Conservation (phyloP, 2,797 vertebrate genomes). For the Botia almorhae region DNA sequence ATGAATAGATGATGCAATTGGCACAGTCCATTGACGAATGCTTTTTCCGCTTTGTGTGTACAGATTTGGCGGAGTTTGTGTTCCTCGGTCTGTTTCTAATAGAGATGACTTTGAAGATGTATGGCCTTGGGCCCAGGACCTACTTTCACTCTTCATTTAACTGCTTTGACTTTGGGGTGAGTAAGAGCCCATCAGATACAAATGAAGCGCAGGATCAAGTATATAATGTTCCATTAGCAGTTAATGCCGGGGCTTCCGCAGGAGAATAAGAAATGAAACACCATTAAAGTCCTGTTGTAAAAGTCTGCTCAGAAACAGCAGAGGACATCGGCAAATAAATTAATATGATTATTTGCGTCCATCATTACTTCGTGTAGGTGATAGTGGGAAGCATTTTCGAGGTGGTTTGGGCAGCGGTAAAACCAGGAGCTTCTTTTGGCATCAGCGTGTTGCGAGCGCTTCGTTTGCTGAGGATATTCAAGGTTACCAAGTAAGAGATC, state of each 20-base stretch:
- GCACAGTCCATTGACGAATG: slow-evolving; percentile 47
- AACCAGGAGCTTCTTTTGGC: slow-evolving; percentile 93
- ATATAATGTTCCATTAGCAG: slow-evolving; percentile 7
- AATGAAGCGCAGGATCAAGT: not conserved
- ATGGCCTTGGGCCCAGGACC: slow-evolving; percentile 91
- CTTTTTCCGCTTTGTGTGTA: slow-evolving; percentile 27
- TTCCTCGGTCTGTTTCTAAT: slow-evolving; percentile 95
- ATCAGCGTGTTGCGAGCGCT: slow-evolving; percentile 94
- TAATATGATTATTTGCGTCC: slow-evolving; percentile 32
- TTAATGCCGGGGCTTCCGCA: not conserved
- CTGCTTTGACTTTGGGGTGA: slow-evolving; percentile 97
- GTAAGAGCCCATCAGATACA: slow-evolving; percentile 55
- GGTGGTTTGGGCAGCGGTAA: slow-evolving; percentile 94
- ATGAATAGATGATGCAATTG: slow-evolving; percentile 1
- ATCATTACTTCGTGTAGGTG: slow-evolving; percentile 77
- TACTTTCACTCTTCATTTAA: slow-evolving; percentile 99
- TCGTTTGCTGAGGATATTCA: slow-evolving; percentile 93
- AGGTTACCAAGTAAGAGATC: slow-evolving; percentile 92
- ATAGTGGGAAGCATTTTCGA: slow-evolving; percentile 97
- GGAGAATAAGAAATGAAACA: not conserved
- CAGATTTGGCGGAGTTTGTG: slow-evolving; percentile 97
- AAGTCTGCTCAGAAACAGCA: not conserved
- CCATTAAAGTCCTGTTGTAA: not conserved
- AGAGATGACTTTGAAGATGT: slow-evolving; percentile 98
- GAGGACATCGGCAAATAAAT: too few relatives aligned